phyloP scores from a whole-genome alignment of 2,797 vertebrate genomes.

The Oophaga sylvatica region DNA sequence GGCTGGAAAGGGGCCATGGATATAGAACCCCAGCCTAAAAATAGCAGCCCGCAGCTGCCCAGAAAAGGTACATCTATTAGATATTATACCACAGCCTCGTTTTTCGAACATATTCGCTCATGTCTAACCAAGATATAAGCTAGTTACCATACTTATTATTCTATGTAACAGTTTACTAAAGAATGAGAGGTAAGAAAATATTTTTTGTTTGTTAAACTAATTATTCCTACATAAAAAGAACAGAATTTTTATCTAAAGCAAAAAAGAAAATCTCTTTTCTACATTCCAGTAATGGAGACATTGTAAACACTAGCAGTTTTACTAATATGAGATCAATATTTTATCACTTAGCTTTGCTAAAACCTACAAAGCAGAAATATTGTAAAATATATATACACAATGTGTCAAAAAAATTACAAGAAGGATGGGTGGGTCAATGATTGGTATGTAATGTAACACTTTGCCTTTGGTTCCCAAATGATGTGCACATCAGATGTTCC shows the following conservation, averaged over 20 bases:
- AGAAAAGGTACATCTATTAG: no score
- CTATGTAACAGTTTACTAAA: no score
- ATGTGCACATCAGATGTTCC: neutral
- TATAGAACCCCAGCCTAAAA: no score
- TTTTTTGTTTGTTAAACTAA: no score
- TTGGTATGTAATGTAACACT: conserved; percentile 2
- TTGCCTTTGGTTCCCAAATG: conserved; percentile 18
- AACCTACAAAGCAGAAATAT: conserved; percentile 13
- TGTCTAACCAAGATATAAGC: no score
- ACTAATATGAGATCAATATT: conserved; percentile 4
- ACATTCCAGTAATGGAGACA: neutral
- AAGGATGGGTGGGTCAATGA: neutral
- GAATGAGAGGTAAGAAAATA: no score
- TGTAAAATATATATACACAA: conserved; percentile 8
- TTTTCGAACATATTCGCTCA: no score
- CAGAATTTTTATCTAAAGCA: neutral
- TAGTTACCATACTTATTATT: no score
- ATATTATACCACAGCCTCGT: no score
- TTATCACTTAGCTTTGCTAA: neutral
- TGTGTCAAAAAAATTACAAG: neutral
- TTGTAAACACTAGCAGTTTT: neutral
- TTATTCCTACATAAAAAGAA: no score
- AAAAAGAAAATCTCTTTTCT: neutral
- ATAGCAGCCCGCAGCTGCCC: no score
- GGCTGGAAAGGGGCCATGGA: no score